These are phyloP conservation scores for Crotalus helleri DNA, from an alignment of 2,113 vertebrate species.

Conservation along the genomic window DNA sequence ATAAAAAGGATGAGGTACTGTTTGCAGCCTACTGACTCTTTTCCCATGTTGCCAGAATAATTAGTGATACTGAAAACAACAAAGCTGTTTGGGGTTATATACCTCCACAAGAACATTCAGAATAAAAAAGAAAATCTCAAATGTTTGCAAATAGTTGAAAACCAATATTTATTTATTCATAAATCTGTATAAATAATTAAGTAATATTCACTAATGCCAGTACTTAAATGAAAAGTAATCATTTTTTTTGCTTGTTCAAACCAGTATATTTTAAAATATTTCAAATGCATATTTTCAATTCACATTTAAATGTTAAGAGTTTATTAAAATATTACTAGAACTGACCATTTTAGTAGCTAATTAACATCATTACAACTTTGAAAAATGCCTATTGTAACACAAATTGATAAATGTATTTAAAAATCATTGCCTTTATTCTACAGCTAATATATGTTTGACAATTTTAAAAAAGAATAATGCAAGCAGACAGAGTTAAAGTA, in stretches of 20 bases:
- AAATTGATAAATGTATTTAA: background rate
- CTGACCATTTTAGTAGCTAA: background rate
- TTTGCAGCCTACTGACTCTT: background rate
- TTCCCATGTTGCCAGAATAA: slow-evolving; percentile 2
- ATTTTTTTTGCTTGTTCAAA: background rate
- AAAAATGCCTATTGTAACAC: background rate
- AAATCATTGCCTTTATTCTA: background rate
- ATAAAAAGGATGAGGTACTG: background rate
- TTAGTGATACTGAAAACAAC: background rate
- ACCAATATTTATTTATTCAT: background rate
- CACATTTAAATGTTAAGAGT: background rate
- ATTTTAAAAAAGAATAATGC: background rate
- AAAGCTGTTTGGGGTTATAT: background rate
- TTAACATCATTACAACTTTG: background rate
- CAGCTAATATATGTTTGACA: background rate
- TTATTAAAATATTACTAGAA: background rate
- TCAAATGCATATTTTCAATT: background rate
- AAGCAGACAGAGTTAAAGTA: background rate
- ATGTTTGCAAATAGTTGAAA: background rate
- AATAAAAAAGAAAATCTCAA: background rate
- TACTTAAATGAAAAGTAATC: background rate
- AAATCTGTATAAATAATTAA: background rate
- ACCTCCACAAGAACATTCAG: background rate
- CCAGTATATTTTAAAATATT: background rate
- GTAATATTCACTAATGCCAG: background rate